These are phyloP conservation scores for Hymenochirus boettgeri DNA, from an alignment of 2,113 vertebrate genomes.

Conservation along the genomic window DNA sequence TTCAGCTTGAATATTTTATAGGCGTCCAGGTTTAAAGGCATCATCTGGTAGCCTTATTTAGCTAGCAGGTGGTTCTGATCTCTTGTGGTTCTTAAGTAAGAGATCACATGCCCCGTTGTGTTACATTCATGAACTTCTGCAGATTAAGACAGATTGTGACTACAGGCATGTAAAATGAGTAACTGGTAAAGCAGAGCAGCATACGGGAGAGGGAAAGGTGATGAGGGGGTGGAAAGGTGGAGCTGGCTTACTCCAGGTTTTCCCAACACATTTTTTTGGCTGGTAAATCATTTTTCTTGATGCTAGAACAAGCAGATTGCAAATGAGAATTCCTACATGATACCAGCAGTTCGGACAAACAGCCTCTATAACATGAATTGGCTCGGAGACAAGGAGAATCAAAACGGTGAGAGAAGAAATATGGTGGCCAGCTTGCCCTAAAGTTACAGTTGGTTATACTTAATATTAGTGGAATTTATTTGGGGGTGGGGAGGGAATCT, in stretches of 20 bases:
- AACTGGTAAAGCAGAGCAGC: background rate
- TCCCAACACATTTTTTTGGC: conserved; percentile 36
- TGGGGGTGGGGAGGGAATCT: too few relatives aligned
- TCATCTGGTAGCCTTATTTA: too few relatives aligned
- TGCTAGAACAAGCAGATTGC: conserved; percentile 27
- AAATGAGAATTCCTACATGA: conserved; percentile 31
- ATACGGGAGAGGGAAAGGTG: conserved; percentile 2
- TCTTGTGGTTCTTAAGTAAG: background rate
- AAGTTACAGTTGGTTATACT: background rate
- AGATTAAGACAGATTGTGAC: background rate
- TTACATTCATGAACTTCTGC: background rate
- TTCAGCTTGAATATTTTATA: too few relatives aligned
- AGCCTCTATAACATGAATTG: conserved; percentile 31
- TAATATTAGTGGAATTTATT: conserved; percentile 9
- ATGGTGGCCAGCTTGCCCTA: conserved; percentile 5
- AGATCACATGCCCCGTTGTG: background rate
- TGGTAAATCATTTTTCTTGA: conserved; percentile 28
- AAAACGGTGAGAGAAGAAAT: conserved; percentile 23
- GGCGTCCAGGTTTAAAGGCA: too few relatives aligned
- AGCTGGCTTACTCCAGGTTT: conserved; percentile 31
- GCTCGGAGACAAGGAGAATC: conserved; percentile 13
- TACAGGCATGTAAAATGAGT: conserved; percentile 5
- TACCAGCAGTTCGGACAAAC: conserved; percentile 10
- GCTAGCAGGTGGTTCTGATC: background rate
- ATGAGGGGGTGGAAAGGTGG: conserved; percentile 5